These are phyloP conservation scores for Sylvilagus floridanus DNA, from an alignment of 2,797 vertebrate species.

Conservation along the genomic window DNA sequence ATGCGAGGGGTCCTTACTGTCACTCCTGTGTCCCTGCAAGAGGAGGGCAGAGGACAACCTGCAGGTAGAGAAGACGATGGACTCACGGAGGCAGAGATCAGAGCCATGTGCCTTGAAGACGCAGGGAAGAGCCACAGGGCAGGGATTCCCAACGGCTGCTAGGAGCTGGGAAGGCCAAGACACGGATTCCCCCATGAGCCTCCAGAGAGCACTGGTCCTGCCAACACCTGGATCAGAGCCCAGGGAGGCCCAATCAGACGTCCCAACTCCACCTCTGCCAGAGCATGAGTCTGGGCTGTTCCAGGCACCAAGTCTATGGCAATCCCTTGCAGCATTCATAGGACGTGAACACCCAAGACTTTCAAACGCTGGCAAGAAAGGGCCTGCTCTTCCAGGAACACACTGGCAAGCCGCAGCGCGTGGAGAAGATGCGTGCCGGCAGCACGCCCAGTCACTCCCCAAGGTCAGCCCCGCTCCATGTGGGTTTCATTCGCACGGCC, in stretches of 20 bases:
- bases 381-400: neutral
- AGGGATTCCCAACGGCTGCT: too few species aligned
- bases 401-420: neutral
- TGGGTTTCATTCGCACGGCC: neutral
- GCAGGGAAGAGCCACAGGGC: neutral
- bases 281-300: neutral
- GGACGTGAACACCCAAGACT: neutral
- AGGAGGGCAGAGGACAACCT: neutral
- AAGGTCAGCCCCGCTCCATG: neutral
- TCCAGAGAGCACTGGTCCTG: fast-evolving
- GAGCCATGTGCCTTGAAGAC: neutral
- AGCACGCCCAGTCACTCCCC: neutral
- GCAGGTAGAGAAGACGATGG: neutral
- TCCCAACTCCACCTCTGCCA: neutral
- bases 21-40: neutral
- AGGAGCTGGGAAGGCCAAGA: neutral
- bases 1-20: too few species aligned
- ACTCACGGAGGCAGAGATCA: neutral
- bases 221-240: neutral
- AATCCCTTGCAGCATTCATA: neutral
- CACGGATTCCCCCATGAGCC: fast-evolving
- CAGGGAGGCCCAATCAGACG: neutral
- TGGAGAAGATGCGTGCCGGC: neutral
- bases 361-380: neutral
- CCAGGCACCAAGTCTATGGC: neutral